Evolutionary conservation across 2,888 invertebrate genomes (phyloP), one percentile per base, ranked within the genome.

Genomic region (Nephrotoma appendiculata): DNA sequence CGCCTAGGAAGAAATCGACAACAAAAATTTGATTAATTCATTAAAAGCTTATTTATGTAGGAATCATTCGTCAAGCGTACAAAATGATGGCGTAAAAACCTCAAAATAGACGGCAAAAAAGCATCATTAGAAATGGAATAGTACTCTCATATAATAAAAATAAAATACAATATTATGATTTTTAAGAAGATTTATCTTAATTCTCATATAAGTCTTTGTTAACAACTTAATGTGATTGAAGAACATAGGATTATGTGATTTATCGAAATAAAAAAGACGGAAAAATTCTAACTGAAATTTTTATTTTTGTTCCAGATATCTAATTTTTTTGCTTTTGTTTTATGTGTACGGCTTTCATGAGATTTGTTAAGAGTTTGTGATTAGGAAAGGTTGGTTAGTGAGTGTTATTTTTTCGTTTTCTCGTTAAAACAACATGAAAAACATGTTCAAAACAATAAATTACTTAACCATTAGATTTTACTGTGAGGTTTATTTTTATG

Each of bases 221-320:
- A 84, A 84, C 84, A 84, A 84, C 84, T 84, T 84, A 84, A 84
- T 84, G 84, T 84, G 43, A 84, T 84, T 84, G 84, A 84, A 84
- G 84, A 84, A 84, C 84, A 84, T 84, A 84, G 84, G 84, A 84
- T 84, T 84, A 84, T 84, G 41, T 84, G 41, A 84, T 84, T 84
- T 84, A 84, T 84, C 41, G 84, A 42, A 84, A 84, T 84, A 84
- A 84, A 84, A 84, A 84, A 19, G 19, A 71, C 52, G 52, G 15
- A 7, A 57, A 15, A 57, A 57, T 15, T 71, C 71, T 71, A 71
- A 71, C 71, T 71, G 71, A 71, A 71, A 71, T 31, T 71, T 71
- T 71, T 71, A 71, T 71, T 71, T 31, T 71, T 71, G 31, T 71
- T 71, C 71, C 31, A 71, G 71, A 19, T 31, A 71, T 71, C 71